A percentile compares a stretch with the other conserved stretches of the same genome.
Evolutionary conservation across 1,140 invertebrate genomes (phyloP).

Genomic region (Penaeus chinensis): DNA sequence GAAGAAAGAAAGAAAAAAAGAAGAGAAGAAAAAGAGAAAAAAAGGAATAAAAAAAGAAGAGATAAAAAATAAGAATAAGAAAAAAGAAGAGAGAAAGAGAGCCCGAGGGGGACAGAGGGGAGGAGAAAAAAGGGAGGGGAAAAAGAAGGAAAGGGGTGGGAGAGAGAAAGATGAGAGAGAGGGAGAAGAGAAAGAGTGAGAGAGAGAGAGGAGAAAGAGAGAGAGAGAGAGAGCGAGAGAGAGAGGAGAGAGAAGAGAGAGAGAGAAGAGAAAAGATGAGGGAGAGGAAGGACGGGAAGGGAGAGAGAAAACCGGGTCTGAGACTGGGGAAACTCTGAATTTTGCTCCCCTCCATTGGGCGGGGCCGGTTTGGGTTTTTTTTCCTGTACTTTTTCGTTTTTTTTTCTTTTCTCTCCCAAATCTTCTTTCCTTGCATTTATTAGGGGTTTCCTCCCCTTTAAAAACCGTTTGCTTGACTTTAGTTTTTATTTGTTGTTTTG

Average conservation of each 20-base stretch:
- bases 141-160: rapidly evolving
- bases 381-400: not conserved
- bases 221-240: too few species aligned
- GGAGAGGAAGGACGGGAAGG: conserved; percentile 1
- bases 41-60: not conserved
- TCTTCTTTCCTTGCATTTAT: too few species aligned
- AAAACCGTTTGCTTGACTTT: too few species aligned
- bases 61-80: not conserved
- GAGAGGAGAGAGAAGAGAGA: not conserved
- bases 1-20: not conserved
- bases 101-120: not conserved
- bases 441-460: too few species aligned
- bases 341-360: too few species aligned
- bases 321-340: too few species aligned
- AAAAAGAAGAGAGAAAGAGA: not conserved
- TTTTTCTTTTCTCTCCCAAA: too few species aligned
- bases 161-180: not conserved
- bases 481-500: too few species aligned
- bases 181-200: not conserved
- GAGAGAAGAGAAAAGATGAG: too few species aligned
- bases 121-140: not conserved
- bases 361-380: too few species aligned
- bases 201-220: too few species aligned
- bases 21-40: not conserved
- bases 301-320: not conserved